phyloP scores from a whole-genome alignment of 2,888 invertebrate genomes.

The Phymatocera aterrima region DNA sequence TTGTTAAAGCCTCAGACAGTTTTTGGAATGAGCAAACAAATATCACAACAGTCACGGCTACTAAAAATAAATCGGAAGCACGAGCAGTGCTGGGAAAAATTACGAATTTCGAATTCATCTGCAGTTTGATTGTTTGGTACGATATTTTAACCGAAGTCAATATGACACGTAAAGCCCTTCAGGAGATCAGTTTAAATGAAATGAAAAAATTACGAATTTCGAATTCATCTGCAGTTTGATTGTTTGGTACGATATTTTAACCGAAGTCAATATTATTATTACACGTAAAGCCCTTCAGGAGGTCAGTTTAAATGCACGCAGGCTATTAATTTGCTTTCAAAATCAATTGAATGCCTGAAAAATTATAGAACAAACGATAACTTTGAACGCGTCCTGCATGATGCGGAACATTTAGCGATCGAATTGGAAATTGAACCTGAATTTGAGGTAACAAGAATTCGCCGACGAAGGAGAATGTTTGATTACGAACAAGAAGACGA shows the following conservation, averaged over 20 bases:
- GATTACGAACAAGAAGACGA: not conserved
- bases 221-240: constrained; percentile 49
- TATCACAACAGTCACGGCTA: not conserved
- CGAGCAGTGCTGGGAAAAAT: constrained; percentile 41
- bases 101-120: constrained; percentile 49
- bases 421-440: not conserved
- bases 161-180: constrained; percentile 45
- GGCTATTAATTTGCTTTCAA: not conserved
- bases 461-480: not conserved
- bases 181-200: too few species aligned
- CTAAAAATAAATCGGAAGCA: not conserved
- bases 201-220: constrained; percentile 47
- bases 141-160: constrained; percentile 44
- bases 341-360: not conserved
- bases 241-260: constrained; percentile 46
- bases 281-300: constrained; percentile 47
- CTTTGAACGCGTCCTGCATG: not conserved
- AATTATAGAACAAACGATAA: not conserved
- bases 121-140: constrained; percentile 48
- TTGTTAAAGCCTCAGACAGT: not conserved
- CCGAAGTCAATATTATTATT: constrained; percentile 43
- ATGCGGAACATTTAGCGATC: not conserved
- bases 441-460: not conserved
- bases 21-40: not conserved
- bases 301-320: constrained; percentile 13